A percentile compares a stretch with the other conserved stretches of the same genome.
Conservation (phyloP, 2,113 vertebrate species). For the Cavia aperea region DNA sequence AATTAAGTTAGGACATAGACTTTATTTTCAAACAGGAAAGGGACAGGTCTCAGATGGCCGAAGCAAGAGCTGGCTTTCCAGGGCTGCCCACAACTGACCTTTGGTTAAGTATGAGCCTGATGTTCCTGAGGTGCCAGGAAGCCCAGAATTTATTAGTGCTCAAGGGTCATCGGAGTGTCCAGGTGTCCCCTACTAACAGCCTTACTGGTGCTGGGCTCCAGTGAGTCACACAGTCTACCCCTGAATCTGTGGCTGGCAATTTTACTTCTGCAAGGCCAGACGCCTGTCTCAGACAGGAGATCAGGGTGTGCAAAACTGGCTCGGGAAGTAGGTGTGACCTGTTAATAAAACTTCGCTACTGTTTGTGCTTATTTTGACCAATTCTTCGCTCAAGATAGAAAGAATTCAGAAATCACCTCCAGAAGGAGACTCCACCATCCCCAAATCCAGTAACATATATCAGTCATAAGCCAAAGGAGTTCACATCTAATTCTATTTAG, state of each 20-base stretch:
- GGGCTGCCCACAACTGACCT: not conserved
- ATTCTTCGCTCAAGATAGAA: not conserved
- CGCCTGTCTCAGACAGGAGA: not conserved
- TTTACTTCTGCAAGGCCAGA: not conserved
- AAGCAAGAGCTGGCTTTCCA: not conserved
- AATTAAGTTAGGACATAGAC: not conserved
- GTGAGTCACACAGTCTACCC: not conserved
- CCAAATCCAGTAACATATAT: not conserved
- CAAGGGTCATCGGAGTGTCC: accelerated
- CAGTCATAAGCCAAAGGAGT: not conserved
- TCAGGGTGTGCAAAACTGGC: not conserved
- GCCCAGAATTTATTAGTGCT: not conserved
- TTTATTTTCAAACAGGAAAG: not conserved
- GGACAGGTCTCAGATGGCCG: not conserved
- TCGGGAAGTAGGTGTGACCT: not conserved
- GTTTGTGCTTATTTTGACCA: not conserved
- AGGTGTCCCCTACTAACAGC: too few relatives aligned
- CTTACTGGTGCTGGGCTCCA: not conserved
- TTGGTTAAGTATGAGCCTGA: not conserved
- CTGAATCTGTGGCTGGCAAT: not conserved
- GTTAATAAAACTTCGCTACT: not conserved
- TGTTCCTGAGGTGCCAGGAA: not conserved
- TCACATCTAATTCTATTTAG: not conserved
- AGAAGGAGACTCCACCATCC: not conserved
- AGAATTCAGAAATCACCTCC: not conserved